A percentile compares a stretch with the other conserved stretches of the same genome.
These are phyloP conservation scores for Collichthys lucidus DNA, from an alignment of 2,113 vertebrate species.

Conservation along the genomic window DNA sequence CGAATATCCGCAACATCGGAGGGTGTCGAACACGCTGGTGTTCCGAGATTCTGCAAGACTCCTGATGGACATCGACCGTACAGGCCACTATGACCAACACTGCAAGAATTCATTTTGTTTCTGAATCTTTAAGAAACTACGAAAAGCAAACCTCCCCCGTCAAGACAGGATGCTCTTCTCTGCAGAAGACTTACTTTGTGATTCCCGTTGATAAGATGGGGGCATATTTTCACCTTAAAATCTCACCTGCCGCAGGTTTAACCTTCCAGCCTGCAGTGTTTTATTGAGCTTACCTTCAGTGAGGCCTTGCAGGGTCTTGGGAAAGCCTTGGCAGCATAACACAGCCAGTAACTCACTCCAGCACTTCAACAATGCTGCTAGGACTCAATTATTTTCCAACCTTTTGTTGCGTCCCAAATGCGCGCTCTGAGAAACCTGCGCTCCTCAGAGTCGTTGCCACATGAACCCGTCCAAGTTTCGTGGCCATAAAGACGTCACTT, in stretches of 20 bases:
- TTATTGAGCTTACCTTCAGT: constrained; percentile 75
- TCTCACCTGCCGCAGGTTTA: constrained; percentile 61
- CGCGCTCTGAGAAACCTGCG: constrained; percentile 9
- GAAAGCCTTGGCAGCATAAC: constrained; percentile 70
- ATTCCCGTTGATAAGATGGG: constrained; percentile 26
- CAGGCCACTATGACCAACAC: not conserved
- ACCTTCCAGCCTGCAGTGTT: constrained; percentile 69
- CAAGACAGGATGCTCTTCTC: not conserved
- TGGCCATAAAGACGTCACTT: constrained; percentile 17
- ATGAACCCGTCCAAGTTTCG: constrained; percentile 32
- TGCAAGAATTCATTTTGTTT: not conserved
- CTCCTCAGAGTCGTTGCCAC: constrained; percentile 38
- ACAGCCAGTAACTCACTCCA: constrained; percentile 70
- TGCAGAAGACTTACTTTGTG: constrained; percentile 27
- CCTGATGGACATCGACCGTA: too few species aligned
- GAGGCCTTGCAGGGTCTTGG: constrained; percentile 65
- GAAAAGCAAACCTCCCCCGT: not conserved
- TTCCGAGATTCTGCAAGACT: too few species aligned
- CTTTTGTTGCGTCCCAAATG: constrained; percentile 57
- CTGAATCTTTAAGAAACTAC: too few species aligned
- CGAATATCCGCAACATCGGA: too few species aligned
- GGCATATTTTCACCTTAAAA: constrained; percentile 40
- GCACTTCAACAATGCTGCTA: constrained; percentile 47
- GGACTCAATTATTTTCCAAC: constrained; percentile 69
- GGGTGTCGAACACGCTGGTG: too few species aligned